Conservation (phyloP, 2,113 vertebrate genomes). For the Grammomys surdaster region DNA sequence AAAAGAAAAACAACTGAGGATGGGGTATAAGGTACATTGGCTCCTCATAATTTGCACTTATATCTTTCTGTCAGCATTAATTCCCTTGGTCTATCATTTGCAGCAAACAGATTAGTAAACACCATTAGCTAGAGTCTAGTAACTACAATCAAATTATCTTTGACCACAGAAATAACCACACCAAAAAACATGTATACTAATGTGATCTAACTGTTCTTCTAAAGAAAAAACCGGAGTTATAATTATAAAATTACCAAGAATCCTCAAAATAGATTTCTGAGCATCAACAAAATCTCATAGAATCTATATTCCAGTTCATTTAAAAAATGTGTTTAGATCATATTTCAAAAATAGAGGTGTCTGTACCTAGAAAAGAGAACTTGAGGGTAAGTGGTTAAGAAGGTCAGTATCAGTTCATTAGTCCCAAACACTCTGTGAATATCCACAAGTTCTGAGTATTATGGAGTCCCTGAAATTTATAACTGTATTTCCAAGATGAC, state of each 20-base stretch:
- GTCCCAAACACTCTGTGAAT: neutral
- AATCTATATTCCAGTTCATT: neutral
- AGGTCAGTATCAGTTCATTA: neutral
- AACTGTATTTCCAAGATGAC: neutral
- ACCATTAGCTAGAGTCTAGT: constrained; percentile 67
- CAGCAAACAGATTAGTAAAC: constrained; percentile 70
- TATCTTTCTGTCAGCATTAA: constrained; percentile 69
- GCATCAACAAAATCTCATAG: neutral
- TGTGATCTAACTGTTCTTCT: neutral
- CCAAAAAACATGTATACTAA: constrained; percentile 33
- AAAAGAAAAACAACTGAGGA: constrained; percentile 44
- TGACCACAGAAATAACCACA: constrained; percentile 53
- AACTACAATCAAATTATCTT: constrained; percentile 72
- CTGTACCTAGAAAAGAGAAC: neutral
- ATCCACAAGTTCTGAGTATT: neutral
- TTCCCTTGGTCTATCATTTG: constrained; percentile 70
- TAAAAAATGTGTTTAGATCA: neutral
- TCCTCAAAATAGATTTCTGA: neutral
- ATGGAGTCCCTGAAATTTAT: neutral
- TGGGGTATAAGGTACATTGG: neutral
- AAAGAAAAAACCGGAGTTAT: neutral
- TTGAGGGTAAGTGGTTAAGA: neutral
- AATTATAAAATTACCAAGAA: neutral
- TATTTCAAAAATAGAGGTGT: neutral
- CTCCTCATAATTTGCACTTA: constrained; percentile 63